phyloP scores from a whole-genome alignment of 2,888 invertebrate species.

The Latheticus oryzae region DNA sequence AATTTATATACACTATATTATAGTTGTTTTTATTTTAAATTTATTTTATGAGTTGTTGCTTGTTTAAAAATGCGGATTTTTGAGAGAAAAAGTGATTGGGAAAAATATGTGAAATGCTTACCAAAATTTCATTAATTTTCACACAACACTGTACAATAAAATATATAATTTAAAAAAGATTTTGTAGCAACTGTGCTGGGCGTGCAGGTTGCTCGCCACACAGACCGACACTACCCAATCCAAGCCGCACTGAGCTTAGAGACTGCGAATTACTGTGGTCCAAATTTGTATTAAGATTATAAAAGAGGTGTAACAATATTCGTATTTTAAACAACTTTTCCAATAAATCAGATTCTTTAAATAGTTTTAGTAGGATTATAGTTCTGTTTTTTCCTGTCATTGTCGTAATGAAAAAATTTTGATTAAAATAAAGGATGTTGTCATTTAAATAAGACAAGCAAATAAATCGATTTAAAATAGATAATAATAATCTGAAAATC shows the following conservation, averaged over 20 bases:
- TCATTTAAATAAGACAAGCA: too few species aligned
- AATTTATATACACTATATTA: too few species aligned
- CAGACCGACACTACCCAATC: constrained; percentile 45
- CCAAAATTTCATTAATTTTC: constrained; percentile 16
- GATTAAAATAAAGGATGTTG: too few species aligned
- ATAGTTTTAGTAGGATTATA: too few species aligned
- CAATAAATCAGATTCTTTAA: too few species aligned
- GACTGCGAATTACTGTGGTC: constrained; percentile 43
- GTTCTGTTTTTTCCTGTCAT: too few species aligned
- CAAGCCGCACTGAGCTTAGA: constrained; percentile 45
- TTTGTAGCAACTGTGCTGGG: constrained; percentile 40
- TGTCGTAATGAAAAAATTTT: too few species aligned
- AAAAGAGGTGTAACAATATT: too few species aligned
- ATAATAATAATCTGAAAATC: constrained; percentile 41
- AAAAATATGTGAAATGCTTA: constrained; percentile 14
- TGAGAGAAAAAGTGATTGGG: background rate
- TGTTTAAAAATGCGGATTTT: background rate
- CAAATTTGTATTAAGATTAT: constrained; percentile 28
- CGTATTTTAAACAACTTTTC: too few species aligned
- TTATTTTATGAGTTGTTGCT: background rate
- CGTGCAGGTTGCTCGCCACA: constrained; percentile 43
- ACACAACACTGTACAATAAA: constrained; percentile 16
- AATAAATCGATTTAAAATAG: constrained; percentile 37
- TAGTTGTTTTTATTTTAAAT: background rate
- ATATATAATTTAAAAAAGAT: constrained; percentile 17